Percentiles rank a stretch among this genome's conserved stretches.
Conservation (phyloP, 1,140 invertebrate species). For the Drusus annulatus region DNA sequence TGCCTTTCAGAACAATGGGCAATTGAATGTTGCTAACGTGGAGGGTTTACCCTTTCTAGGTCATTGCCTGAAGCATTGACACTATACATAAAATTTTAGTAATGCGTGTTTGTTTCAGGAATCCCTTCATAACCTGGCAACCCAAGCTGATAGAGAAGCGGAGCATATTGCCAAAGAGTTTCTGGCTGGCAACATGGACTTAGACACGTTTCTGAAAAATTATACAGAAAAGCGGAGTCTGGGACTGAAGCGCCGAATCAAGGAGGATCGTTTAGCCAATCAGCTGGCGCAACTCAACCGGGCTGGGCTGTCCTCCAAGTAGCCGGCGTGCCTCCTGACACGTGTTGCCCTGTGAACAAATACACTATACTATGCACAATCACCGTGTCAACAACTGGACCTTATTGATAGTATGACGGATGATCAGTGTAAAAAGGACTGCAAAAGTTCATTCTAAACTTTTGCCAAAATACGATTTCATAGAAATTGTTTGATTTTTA, state of each 20-base stretch:
- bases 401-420: too few species aligned
- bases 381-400: too few species aligned
- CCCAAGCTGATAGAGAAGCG: conserved; percentile 81
- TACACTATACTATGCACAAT: too few species aligned
- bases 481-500: too few species aligned
- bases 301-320: conserved; percentile 52
- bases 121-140: conserved; percentile 73
- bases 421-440: too few species aligned
- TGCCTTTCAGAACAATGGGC: background rate
- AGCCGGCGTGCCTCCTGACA: background rate
- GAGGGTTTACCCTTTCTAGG: background rate
- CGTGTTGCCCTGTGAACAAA: too few species aligned
- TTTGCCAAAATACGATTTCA: too few species aligned
- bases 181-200: conserved; percentile 80
- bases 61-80: background rate
- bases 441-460: too few species aligned
- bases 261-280: conserved; percentile 83
- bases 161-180: conserved; percentile 84
- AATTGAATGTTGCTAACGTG: background rate
- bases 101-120: conserved; percentile 62
- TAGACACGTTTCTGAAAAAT: conserved; percentile 80
- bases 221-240: conserved; percentile 80
- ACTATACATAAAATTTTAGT: conserved; percentile 49
- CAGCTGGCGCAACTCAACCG: conserved; percentile 73
- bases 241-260: conserved; percentile 80